phyloP scores from a whole-genome alignment of 2,797 vertebrate species.

The Thaleichthys pacificus region DNA sequence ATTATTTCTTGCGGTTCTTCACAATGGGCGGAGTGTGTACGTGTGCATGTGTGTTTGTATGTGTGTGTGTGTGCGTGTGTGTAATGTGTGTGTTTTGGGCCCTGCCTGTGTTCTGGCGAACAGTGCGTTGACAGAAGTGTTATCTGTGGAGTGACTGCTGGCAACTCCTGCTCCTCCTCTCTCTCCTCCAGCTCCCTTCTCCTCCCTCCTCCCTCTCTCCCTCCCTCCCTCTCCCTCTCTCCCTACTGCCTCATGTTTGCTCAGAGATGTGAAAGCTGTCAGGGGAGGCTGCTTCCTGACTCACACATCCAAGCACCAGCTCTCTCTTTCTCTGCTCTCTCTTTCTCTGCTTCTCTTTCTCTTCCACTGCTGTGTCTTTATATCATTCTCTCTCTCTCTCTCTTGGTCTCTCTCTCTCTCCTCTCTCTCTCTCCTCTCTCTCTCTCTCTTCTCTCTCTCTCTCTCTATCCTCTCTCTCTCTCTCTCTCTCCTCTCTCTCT shows the following conservation, averaged over 20 bases:
- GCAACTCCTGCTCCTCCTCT: constrained; percentile 20
- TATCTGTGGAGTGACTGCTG: constrained; percentile 31
- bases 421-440: no score
- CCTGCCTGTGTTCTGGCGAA: background rate
- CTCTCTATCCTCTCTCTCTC: no score
- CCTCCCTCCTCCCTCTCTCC: no score
- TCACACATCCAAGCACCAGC: constrained; percentile 17
- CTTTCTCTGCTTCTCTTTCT: no score
- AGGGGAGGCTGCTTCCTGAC: constrained; percentile 40
- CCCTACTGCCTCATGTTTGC: constrained; percentile 24
- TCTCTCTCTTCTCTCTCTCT: background rate
- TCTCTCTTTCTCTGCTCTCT: background rate
- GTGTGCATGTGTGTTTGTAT: background rate
- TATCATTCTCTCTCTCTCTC: no score
- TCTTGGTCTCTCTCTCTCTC: background rate
- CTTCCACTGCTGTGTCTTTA: no score
- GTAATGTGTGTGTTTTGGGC: background rate
- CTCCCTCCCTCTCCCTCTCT: no score
- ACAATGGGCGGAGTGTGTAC: no score
- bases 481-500: background rate
- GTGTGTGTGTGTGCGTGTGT: background rate
- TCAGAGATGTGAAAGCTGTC: constrained; percentile 42
- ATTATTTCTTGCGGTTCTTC: constrained; percentile 1
- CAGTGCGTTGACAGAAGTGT: constrained; percentile 24
- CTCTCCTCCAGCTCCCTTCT: constrained; percentile 8